Evolutionary conservation across 2,113 vertebrate genomes (phyloP).

Genomic region (Dasyurus viverrinus): DNA sequence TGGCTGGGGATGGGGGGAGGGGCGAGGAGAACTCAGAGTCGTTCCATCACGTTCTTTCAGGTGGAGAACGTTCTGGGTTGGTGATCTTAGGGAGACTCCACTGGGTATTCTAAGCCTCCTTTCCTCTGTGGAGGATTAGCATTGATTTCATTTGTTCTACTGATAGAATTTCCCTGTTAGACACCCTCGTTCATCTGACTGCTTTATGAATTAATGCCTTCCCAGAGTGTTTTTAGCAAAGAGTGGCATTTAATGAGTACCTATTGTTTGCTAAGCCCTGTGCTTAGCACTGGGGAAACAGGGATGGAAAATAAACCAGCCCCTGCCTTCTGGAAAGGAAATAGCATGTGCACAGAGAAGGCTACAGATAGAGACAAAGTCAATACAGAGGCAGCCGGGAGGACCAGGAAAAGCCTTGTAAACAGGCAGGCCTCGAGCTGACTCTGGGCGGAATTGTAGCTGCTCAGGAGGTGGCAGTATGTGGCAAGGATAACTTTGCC

Average conservation of each 20-base stretch:
- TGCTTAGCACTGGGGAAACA: background rate
- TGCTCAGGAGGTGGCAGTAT: background rate
- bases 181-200: slow-evolving; percentile 33
- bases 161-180: background rate
- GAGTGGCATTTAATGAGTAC: background rate
- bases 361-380: background rate
- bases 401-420: background rate
- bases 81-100: background rate
- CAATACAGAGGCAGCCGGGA: background rate
- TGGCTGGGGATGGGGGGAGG: fast-evolving
- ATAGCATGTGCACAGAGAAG: background rate
- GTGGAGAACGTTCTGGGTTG: slow-evolving; percentile 12
- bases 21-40: background rate
- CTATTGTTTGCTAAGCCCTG: background rate
- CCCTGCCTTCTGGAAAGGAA: background rate
- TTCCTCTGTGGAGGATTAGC: slow-evolving; percentile 17
- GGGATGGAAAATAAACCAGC: background rate
- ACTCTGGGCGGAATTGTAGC: background rate
- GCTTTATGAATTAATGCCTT: slow-evolving; percentile 30
- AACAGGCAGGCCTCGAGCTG: background rate
- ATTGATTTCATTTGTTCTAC: slow-evolving; percentile 18
- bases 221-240: background rate
- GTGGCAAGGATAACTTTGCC: background rate
- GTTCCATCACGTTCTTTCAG: background rate
- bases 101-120: background rate